Evolutionary conservation across 2,888 invertebrate genomes (phyloP).

Genomic region (Trichacis sp.): DNA sequence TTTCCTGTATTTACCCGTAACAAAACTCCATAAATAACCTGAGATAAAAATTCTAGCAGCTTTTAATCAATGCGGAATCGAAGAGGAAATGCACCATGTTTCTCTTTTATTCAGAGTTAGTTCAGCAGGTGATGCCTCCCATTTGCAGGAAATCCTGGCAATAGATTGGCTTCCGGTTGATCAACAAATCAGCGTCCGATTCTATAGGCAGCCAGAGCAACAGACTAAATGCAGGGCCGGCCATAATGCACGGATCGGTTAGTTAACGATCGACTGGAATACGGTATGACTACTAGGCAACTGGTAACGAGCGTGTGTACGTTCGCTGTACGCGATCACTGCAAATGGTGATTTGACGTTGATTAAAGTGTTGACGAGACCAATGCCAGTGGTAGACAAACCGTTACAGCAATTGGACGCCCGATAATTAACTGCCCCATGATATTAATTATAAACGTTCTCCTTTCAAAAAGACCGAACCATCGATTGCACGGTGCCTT

Average conservation of each 20-base stretch:
- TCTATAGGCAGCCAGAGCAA: constrained; percentile 28
- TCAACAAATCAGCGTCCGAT: constrained; percentile 34
- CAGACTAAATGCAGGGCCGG: constrained; percentile 11
- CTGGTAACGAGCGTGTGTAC: constrained; percentile 45
- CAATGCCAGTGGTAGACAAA: constrained; percentile 29
- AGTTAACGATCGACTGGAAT: constrained; percentile 60
- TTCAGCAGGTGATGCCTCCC: constrained; percentile 34
- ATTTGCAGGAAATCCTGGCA: constrained; percentile 44
- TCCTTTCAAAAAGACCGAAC: not conserved
- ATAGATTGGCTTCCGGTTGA: constrained; percentile 43
- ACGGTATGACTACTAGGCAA: constrained; percentile 44
- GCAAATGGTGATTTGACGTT: constrained; percentile 52
- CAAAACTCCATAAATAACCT: no score
- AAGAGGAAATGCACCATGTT: constrained; percentile 37
- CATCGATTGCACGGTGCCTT: not conserved
- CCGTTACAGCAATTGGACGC: constrained; percentile 28
- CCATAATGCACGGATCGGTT: constrained; percentile 38
- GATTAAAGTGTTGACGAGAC: constrained; percentile 56
- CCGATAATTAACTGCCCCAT: constrained; percentile 16
- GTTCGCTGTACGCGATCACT: constrained; percentile 43
- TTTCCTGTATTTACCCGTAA: no score
- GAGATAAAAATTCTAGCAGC: not conserved
- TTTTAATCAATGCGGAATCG: constrained; percentile 24
- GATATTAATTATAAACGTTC: not conserved
- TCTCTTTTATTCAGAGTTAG: constrained; percentile 28